Conservation (phyloP, 2,888 invertebrate genomes). For the Nysson spinosus region DNA sequence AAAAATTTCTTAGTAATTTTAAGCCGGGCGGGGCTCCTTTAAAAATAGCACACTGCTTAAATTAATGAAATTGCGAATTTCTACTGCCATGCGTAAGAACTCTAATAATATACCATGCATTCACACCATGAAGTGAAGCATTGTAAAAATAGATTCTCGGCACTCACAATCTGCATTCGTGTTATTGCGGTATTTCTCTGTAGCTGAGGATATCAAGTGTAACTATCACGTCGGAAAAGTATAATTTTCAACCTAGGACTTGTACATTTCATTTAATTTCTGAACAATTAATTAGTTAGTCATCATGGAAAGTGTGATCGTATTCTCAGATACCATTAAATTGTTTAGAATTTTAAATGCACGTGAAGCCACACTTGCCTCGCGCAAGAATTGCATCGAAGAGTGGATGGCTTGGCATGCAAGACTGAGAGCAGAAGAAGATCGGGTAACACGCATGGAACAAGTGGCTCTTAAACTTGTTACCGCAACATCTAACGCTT, state of each 20-base stretch:
- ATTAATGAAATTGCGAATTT: constrained; percentile 38
- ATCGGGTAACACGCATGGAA: constrained; percentile 75
- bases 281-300: not conserved
- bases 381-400: constrained; percentile 74
- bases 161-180: constrained; percentile 54
- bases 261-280: not conserved
- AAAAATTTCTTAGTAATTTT: not conserved
- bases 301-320: constrained; percentile 19
- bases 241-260: constrained; percentile 3
- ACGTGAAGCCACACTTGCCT: constrained; percentile 73
- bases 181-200: constrained; percentile 51
- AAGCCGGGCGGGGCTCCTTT: too few species aligned
- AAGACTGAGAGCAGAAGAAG: constrained; percentile 73
- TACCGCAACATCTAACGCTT: constrained; percentile 72
- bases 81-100: constrained; percentile 39
- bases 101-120: constrained; percentile 72
- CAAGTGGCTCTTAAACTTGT: constrained; percentile 74
- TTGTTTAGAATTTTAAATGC: constrained; percentile 72
- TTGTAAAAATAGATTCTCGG: constrained; percentile 72
- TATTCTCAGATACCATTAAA: constrained; percentile 25
- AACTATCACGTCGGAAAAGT: not conserved
- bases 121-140: constrained; percentile 59
- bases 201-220: constrained; percentile 23
- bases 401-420: constrained; percentile 77
- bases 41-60: constrained; percentile 9